Evolutionary conservation across 2,888 invertebrate species (phyloP), one percentile per base, ranked within the genome.

Genomic region (Drosophila anomelani): DNA sequence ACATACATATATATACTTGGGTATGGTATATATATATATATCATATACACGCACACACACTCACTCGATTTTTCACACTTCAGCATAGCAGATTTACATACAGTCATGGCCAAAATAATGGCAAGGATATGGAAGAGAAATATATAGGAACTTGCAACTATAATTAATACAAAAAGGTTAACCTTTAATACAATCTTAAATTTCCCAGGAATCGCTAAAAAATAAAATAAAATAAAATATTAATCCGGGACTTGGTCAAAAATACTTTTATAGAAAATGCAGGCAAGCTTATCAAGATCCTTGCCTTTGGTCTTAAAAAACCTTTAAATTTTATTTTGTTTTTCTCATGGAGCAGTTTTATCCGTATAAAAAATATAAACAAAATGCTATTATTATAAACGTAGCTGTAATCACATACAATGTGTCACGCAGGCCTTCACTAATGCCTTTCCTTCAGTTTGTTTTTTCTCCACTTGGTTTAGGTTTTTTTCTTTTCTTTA

Each of bases 341-440:
- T 2, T 12, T 20, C 41, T 17, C 0, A 17, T 4, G 5, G 4
- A 0, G 10, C 2, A 20, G 5, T 12, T 41, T 41, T 17, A 41
- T 41, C 2, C 6, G 4, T 10, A 15, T 15, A 26, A 26, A 10
- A n/a, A 9, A 10, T n/a, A 15, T 44, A 15, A 23, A 23, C 23
- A 8, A 5, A 6, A 10, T n/a, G 5, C 47, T 36, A 36, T 36
- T 15, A 15, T 23, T 53, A 5, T 36, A 20, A 15, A 9, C 10
- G 15, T 15, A 53, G 8, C 34, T 53, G 51, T 53, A 36, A 26
- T 6, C n/a, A 43, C 36, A 43, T 49, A 57, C 29, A 63, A 56
- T 53, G 41, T 62, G 74, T 56, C 71, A 62, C 49, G 62, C 71
- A 73, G 62, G 62, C 43, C 62, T 69, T 68, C 47, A 56, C 56